Evolutionary conservation across 2,113 vertebrate species (phyloP).

Genomic region (Gambusia holbrooki): DNA sequence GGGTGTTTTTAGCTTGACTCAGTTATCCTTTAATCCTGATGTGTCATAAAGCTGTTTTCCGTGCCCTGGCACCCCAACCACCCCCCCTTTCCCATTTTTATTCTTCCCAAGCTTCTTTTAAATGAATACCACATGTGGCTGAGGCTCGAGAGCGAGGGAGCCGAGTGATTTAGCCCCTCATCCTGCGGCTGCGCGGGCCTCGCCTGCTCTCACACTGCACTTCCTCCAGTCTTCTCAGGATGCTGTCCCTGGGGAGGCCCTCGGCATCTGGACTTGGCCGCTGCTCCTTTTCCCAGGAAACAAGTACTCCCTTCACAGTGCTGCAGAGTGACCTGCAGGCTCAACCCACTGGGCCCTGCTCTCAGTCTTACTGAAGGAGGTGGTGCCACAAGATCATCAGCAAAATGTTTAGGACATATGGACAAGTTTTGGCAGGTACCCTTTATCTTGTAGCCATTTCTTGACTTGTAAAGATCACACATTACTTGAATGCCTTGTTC

Average conservation of each 20-base stretch:
- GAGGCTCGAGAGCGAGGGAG: constrained; percentile 65
- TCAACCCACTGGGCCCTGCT: constrained; percentile 59
- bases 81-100: constrained; percentile 19
- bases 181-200: constrained; percentile 69
- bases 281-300: constrained; percentile 91
- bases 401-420: constrained; percentile 17
- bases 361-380: constrained; percentile 40
- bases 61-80: constrained; percentile 26
- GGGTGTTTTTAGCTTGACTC: constrained; percentile 63
- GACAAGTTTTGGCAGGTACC: neutral
- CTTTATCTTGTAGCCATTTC: neutral
- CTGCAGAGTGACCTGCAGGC: constrained; percentile 79
- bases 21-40: constrained; percentile 77
- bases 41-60: constrained; percentile 81
- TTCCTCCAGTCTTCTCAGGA: constrained; percentile 81
- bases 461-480: neutral
- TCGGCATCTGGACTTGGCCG: constrained; percentile 91
- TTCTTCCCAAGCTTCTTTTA: constrained; percentile 75
- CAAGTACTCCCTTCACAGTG: constrained; percentile 81
- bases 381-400: constrained; percentile 43
- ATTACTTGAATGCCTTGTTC: too few relatives aligned
- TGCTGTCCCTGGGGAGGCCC: constrained; percentile 81
- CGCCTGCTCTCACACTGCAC: constrained; percentile 73
- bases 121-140: constrained; percentile 81
- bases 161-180: constrained; percentile 74